Percentiles rank a stretch among this genome's conserved stretches.
Conservation (phyloP, 2,797 vertebrate genomes). For the Perdix hodgsoniae region DNA sequence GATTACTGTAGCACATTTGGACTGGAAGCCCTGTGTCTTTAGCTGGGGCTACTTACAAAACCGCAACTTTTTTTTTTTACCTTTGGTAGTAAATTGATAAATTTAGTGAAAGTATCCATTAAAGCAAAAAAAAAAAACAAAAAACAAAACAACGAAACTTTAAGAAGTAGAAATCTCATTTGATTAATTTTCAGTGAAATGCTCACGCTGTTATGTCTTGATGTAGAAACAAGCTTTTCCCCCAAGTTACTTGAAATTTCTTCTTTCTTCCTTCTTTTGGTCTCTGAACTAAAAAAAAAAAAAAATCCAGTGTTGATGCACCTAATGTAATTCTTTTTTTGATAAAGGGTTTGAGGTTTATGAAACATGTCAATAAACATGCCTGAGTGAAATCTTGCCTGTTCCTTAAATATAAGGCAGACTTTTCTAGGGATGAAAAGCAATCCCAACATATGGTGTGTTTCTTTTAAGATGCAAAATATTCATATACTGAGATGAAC, state of each 20-base stretch:
- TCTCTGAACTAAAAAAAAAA: background rate
- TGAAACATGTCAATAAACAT: constrained; percentile 50
- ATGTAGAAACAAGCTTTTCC: background rate
- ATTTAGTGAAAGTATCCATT: background rate
- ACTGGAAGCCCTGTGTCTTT: background rate
- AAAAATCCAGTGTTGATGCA: background rate
- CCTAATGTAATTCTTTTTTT: background rate
- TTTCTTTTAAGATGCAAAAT: constrained; percentile 53
- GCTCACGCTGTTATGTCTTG: background rate
- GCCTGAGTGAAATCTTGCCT: background rate
- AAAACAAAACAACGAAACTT: background rate
- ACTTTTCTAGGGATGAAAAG: constrained; percentile 41
- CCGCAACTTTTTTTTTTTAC: no score
- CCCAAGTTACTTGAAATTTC: background rate
- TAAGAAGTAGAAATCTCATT: background rate
- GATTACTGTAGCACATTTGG: background rate
- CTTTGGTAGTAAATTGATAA: background rate
- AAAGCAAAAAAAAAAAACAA: background rate
- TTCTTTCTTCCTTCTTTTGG: background rate
- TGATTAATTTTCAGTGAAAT: background rate
- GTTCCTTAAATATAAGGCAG: constrained; percentile 49
- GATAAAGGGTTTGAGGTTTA: constrained; percentile 28
- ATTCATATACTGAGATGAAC: constrained; percentile 44
- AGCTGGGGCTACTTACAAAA: background rate
- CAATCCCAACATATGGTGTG: constrained; percentile 51